A percentile compares a stretch with the other conserved stretches of the same genome.
Conservation (phyloP, 2,113 vertebrate species). For the Garra rufa region DNA sequence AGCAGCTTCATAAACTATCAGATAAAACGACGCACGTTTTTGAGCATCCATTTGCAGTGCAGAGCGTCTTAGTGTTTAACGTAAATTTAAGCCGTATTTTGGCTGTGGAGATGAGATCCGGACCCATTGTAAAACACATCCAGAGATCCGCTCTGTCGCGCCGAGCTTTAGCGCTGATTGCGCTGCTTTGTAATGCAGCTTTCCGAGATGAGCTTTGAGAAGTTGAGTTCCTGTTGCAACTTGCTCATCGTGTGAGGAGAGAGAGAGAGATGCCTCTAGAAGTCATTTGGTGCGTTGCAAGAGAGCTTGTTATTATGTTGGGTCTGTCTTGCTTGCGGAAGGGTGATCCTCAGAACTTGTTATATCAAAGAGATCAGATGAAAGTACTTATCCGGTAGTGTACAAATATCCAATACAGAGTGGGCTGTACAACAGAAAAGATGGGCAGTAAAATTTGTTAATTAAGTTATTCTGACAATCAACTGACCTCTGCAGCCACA, state of each 20-base stretch:
- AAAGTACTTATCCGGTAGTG: neutral
- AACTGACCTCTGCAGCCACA: neutral
- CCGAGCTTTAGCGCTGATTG: neutral
- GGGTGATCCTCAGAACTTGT: neutral
- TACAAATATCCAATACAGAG: neutral
- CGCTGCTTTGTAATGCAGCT: neutral
- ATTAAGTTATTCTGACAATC: neutral
- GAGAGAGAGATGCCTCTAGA: neutral
- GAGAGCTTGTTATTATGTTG: neutral
- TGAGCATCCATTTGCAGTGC: neutral
- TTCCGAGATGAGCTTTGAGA: neutral
- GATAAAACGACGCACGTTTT: neutral
- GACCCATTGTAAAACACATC: neutral
- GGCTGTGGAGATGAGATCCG: neutral
- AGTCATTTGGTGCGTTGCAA: neutral
- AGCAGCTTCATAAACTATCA: neutral
- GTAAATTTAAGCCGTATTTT: neutral
- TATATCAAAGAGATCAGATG: neutral
- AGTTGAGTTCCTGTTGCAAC: conserved; percentile 32
- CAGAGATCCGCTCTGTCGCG: neutral
- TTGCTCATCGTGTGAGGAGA: conserved; percentile 8
- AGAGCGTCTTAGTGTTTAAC: neutral
- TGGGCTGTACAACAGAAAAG: neutral
- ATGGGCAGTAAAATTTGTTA: neutral
- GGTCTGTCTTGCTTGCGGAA: neutral